These are phyloP conservation scores for Elysia crispata DNA, from an alignment of 2,888 invertebrate species.

Conservation along the genomic window DNA sequence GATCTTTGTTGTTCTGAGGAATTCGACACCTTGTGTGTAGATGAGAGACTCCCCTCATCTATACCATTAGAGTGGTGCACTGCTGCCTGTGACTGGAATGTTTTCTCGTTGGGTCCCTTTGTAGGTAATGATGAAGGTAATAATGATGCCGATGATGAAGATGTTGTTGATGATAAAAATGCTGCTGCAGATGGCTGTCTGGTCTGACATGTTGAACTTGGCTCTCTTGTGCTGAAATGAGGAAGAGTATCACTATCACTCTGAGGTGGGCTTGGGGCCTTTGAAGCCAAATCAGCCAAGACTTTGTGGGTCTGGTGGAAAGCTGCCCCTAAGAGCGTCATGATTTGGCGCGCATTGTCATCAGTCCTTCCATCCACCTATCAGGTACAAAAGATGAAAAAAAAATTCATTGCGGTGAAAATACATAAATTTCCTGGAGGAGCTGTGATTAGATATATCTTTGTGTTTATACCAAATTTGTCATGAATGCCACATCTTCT, in stretches of 20 bases:
- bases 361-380: constrained; percentile 43
- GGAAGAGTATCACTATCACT: neutral
- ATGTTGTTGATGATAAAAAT: neutral
- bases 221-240: neutral
- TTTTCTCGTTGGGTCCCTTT: constrained; percentile 19
- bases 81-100: constrained; percentile 38
- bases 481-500: no score
- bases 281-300: constrained; percentile 28
- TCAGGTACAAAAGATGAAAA: neutral
- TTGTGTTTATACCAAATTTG: neutral
- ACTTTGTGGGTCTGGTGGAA: constrained; percentile 45
- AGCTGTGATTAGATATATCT: no score
- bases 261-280: constrained; percentile 23
- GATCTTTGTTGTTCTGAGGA: no score
- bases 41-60: no score
- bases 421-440: neutral
- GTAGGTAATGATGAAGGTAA: neutral
- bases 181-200: neutral
- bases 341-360: constrained; percentile 36
- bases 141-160: constrained; percentile 18
- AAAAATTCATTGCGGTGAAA: neutral
- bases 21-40: no score
- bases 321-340: constrained; percentile 41
- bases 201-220: neutral
- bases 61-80: no score